Base-by-base conservation (phyloP, 2,113 vertebrate species). In the Zootoca vivipara region DNA sequence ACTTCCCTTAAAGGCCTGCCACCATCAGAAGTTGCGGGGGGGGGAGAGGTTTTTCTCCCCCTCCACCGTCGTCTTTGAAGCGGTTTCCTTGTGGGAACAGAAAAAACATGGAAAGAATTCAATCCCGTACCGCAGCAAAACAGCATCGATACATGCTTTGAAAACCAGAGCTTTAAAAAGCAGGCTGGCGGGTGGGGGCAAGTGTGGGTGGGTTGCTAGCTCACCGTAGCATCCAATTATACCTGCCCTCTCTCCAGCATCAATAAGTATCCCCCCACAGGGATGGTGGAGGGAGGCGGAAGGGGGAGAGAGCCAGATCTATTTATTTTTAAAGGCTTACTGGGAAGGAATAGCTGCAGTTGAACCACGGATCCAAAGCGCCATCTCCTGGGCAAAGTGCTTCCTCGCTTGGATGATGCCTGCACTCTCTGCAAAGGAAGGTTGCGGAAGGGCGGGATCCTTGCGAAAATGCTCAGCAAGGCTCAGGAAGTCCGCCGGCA, bases 91-190 rank as follows among this genome's bases (percentile, higher is more conserved):
- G 87, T 90, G 91, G 93, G 91, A 93, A 94, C 90, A 91, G 91
- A 69, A 95, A 95, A 95, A 94, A 91, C 91, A 94, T 78, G 78
- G 93, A 89, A 94, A 93, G 92, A 94, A 95, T 92, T 88, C 80
- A 89, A 85, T 94, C 92, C 93, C 83, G 82, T 79, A 90, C 88
- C 85, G 82, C 85, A 90, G 91, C 90, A 77, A 89, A 90, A 92
- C 91, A 89, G 85, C 78, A 33, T 87, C 58, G 91, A 90, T 69
- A 70, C 72, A 7, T 0, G 26, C 86, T 91, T 88, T 87, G 90
- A 83, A 88, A 89, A n/a, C 58, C 90, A 38, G 42, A 88, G 85
- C 87, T 52, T 85, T 85, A 30, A 78, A 42, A 80, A 79, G 78
- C 3, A 7, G 22, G 58, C 56, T 2, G 75, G 88, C 64, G 18